Percentiles rank a stretch among this genome's conserved stretches.
Conservation (phyloP, 2,888 invertebrate species). For the Drosophila pegasa region DNA sequence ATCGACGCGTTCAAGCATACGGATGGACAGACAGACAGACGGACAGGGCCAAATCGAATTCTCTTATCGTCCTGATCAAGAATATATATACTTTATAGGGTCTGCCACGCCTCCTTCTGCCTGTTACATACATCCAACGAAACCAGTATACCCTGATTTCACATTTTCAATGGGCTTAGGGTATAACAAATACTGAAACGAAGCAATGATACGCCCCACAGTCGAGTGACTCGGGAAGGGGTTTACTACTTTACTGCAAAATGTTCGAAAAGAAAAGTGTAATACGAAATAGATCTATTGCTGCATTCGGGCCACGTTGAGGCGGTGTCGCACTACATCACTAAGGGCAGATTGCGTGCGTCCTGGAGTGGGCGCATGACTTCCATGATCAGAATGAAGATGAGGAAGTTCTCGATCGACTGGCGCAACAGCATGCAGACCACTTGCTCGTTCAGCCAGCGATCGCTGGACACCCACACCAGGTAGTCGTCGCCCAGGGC, state of each 20-base stretch:
- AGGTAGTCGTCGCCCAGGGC: conserved; percentile 30
- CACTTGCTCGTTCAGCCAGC: conserved; percentile 5
- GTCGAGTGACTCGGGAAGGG: conserved; percentile 12
- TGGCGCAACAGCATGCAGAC: not conserved
- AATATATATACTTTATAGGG: too few relatives aligned
- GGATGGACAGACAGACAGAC: too few relatives aligned
- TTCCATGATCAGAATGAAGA: conserved; percentile 7
- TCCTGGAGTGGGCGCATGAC: not conserved
- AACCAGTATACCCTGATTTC: too few relatives aligned
- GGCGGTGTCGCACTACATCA: not conserved
- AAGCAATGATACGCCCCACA: conserved; percentile 44
- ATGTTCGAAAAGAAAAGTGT: not conserved
- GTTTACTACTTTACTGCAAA: conserved; percentile 29
- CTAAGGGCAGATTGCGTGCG: not conserved
- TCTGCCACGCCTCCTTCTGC: too few relatives aligned
- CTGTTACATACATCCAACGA: too few relatives aligned
- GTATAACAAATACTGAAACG: too few relatives aligned
- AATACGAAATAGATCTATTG: not conserved
- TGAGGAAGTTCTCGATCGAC: conserved; percentile 7
- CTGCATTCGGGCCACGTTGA: not conserved
- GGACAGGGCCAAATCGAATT: too few relatives aligned
- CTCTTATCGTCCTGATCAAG: too few relatives aligned
- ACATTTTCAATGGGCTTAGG: too few relatives aligned
- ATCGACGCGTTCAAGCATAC: too few relatives aligned
- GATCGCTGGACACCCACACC: conserved; percentile 26